Evolutionary conservation across 1,140 invertebrate genomes (phyloP).

Genomic region (Scaptomyza pallida): DNA sequence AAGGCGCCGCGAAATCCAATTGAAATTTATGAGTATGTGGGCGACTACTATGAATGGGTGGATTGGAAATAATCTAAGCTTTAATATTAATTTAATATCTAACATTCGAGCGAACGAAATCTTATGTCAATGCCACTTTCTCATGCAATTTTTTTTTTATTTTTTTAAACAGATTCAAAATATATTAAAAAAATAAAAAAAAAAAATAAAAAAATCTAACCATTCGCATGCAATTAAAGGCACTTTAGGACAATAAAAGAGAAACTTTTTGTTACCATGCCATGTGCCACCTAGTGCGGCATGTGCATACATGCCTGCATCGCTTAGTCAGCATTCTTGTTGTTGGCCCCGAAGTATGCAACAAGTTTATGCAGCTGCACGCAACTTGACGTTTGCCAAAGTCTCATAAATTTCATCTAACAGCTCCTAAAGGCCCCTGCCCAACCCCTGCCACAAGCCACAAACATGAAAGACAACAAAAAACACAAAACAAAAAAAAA

Average conservation of each 20-base stretch:
- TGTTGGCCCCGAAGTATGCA: conserved; percentile 40
- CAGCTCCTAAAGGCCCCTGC: conserved; percentile 41
- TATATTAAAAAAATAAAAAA: too few species aligned
- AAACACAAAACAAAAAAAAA: conserved; percentile 1
- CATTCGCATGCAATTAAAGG: too few species aligned
- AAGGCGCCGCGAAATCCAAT: too few species aligned
- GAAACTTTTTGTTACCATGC: not conserved
- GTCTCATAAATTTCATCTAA: conserved; percentile 61
- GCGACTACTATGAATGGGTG: too few species aligned
- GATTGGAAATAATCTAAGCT: too few species aligned
- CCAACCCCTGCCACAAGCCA: conserved; percentile 49
- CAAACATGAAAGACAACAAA: conserved; percentile 48
- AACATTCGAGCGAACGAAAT: too few species aligned
- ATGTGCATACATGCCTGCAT: not conserved
- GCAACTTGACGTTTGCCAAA: conserved; percentile 52
- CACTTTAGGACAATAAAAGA: not conserved
- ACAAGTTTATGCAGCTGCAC: conserved; percentile 77
- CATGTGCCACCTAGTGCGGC: not conserved
- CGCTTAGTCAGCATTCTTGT: not conserved
- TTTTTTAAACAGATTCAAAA: too few species aligned
- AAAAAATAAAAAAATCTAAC: too few species aligned
- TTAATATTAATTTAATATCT: too few species aligned
- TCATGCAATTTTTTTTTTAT: too few species aligned
- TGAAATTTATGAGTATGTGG: too few species aligned
- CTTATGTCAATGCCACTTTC: too few species aligned